phyloP scores from a whole-genome alignment of 2,888 invertebrate genomes.

The Hoplodrina blanda region DNA sequence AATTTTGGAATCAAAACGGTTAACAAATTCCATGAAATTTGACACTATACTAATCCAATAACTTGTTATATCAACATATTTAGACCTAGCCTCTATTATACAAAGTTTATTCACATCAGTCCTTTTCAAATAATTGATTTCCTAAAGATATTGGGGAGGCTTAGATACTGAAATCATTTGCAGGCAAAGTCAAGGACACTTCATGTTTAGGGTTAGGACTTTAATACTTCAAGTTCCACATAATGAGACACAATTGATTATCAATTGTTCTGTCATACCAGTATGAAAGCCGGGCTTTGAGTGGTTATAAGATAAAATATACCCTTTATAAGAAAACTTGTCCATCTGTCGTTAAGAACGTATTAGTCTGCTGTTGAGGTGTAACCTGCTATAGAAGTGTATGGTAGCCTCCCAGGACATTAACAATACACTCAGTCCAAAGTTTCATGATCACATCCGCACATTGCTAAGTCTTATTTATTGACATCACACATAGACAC shows the following conservation, averaged over 20 bases:
- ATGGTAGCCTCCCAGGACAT: background rate
- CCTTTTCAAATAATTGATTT: conserved; percentile 30
- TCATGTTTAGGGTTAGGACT: no score
- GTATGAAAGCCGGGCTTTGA: no score
- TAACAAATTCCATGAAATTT: conserved; percentile 59
- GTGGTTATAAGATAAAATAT: no score
- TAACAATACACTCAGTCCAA: conserved; percentile 2
- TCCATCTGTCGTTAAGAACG: background rate
- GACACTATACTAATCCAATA: conserved; percentile 22
- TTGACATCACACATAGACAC: conserved; percentile 27
- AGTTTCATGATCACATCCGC: background rate
- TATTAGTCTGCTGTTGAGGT: background rate
- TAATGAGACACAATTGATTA: no score
- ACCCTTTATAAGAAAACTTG: background rate
- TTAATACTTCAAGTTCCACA: no score
- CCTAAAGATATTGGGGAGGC: background rate
- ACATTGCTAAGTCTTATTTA: background rate
- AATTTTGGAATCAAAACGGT: conserved; percentile 61
- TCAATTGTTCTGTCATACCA: no score
- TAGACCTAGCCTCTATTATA: conserved; percentile 56
- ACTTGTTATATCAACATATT: conserved; percentile 25
- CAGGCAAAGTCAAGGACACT: background rate
- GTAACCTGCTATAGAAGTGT: background rate
- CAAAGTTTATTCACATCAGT: conserved; percentile 48
- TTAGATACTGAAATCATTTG: background rate